A percentile compares a stretch with the other conserved stretches of the same genome.
Evolutionary conservation across 2,797 vertebrate genomes (phyloP).

Genomic region (Arnoldichthys spilopterus): DNA sequence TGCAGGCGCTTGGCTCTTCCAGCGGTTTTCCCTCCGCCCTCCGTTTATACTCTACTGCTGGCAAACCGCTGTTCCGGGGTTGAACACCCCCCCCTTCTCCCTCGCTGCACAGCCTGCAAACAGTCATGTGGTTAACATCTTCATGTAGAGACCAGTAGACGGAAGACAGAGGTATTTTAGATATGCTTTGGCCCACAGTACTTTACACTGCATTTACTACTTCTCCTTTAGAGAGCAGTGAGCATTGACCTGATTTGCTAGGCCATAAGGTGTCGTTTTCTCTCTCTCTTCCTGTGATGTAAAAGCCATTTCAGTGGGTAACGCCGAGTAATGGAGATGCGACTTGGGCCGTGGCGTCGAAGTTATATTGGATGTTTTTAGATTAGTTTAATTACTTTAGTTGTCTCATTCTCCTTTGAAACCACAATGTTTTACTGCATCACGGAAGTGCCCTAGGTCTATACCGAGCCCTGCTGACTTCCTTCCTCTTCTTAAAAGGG

Average conservation of each 20-base stretch:
- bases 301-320: background rate
- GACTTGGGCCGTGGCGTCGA: background rate
- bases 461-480: background rate
- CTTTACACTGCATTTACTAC: background rate
- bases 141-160: slow-evolving; percentile 51
- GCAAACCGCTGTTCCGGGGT: slow-evolving; percentile 29
- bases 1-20: slow-evolving; percentile 45
- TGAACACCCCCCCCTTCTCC: background rate
- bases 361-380: no score
- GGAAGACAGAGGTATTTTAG: slow-evolving; percentile 47
- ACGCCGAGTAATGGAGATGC: no score
- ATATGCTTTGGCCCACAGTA: slow-evolving; percentile 39
- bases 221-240: background rate
- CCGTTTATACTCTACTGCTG: background rate
- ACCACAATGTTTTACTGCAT: background rate
- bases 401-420: background rate
- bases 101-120: slow-evolving; percentile 15
- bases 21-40: slow-evolving; percentile 31
- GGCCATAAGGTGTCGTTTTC: background rate
- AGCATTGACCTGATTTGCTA: background rate
- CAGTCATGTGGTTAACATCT: slow-evolving; percentile 38
- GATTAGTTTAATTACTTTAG: background rate
- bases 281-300: background rate
- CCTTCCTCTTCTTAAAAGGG: slow-evolving; percentile 14
- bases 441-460: background rate